Evolutionary conservation across 2,113 vertebrate species (phyloP).

Genomic region (Peromyscus polionotus): DNA sequence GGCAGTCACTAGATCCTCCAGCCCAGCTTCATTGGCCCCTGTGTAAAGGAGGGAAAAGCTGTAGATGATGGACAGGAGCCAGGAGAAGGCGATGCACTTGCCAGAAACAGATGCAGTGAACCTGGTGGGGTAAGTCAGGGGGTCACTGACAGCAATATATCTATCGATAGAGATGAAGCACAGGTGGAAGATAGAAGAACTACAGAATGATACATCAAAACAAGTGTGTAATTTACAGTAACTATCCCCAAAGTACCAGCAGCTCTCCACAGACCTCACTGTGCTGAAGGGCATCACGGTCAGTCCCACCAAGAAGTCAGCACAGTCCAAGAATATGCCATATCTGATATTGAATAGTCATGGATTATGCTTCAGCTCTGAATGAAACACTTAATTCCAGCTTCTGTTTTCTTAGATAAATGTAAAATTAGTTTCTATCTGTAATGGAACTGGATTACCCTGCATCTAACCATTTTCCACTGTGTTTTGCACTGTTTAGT

Average conservation of each 20-base stretch:
- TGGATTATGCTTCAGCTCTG: too few species aligned
- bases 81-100: constrained; percentile 60
- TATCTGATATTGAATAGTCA: too few species aligned
- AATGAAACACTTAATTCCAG: too few species aligned
- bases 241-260: constrained; percentile 83
- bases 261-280: constrained; percentile 89
- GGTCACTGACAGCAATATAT: constrained; percentile 87
- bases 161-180: constrained; percentile 89
- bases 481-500: too few species aligned
- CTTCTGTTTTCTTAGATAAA: too few species aligned
- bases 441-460: too few species aligned
- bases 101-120: constrained; percentile 19
- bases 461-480: too few species aligned
- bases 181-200: constrained; percentile 88
- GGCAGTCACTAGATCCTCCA: constrained; percentile 60
- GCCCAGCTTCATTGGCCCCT: not conserved
- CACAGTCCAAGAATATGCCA: too few species aligned
- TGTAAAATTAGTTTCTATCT: too few species aligned
- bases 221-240: constrained; percentile 88
- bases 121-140: constrained; percentile 80
- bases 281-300: constrained; percentile 91
- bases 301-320: constrained; percentile 87
- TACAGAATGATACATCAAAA: constrained; percentile 86
- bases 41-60: constrained; percentile 62
- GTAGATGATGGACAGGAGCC: constrained; percentile 70